Base-by-base conservation (phyloP, 2,113 vertebrate species). In the Microcebus jonahi region DNA sequence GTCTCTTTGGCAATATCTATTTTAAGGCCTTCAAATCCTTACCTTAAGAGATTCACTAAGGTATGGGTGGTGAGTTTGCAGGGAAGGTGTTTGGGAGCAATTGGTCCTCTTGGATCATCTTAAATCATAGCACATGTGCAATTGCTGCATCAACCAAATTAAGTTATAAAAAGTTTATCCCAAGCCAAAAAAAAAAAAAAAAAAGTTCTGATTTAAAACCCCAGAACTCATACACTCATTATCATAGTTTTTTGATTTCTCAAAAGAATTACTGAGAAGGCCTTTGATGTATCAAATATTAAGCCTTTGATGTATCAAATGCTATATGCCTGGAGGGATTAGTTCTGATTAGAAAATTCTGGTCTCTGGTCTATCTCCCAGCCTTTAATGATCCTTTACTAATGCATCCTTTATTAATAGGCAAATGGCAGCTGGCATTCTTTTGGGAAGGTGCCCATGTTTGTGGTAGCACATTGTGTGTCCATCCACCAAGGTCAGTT, bases 281-380 rank as follows among this genome's bases (percentile, higher is more conserved):
- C 84, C 93, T 98, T 98, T 98, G 97, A 98, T 95, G 97, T 97
- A 97, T 97, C 96, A 95, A 92, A 96, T 96, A 96, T 82, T 96
- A 98, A 94, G 91, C 17, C 94, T 97, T 87, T 95, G 91, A 96
- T 94, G 55, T 31, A 39, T 97, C 89, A 94, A 97, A 79, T 76
- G 91, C 67, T 77, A 59, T 94, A 29, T 83, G 94, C 34, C 93
- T 96, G 20, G 91, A 79, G 93, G 97, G 97, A 96, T 98, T 98
- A 96, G 93, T 97, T 97, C 84, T 98, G 70, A 89, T 97, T 76
- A 97, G 87, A 94, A 97, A 97, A 73, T 79, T 92, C 39, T 0
- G 2, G 86, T 95, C 75, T 89, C 57, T 0, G 1, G 71, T 86
- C 86, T 82, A 13, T 96, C 93, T 88, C 9, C 34, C 2, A 2